phyloP scores from a whole-genome alignment of 1,140 invertebrate genomes.

The Zaprionus nigranus region DNA sequence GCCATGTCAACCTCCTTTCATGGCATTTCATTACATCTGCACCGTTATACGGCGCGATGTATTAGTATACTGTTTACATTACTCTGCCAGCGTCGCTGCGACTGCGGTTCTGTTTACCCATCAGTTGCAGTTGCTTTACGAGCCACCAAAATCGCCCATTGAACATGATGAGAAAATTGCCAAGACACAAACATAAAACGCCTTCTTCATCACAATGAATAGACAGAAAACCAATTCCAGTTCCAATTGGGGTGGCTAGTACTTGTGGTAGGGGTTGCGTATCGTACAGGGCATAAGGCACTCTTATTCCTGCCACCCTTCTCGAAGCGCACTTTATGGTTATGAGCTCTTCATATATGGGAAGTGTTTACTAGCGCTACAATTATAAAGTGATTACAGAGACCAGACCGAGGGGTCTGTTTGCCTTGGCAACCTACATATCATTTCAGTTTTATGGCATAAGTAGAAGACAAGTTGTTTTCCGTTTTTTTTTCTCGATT shows the following conservation, averaged over 20 bases:
- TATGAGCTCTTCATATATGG: constrained; percentile 54
- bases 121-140: constrained; percentile 53
- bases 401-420: constrained; percentile 10
- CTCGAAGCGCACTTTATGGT: constrained; percentile 27
- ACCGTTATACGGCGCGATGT: constrained; percentile 23
- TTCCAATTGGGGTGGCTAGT: not conserved
- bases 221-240: constrained; percentile 45
- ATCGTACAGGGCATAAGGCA: not conserved
- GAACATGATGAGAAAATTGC: constrained; percentile 54
- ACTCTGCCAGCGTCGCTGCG: not conserved
- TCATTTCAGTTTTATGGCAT: constrained; percentile 14
- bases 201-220: constrained; percentile 59
- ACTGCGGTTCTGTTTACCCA: constrained; percentile 50
- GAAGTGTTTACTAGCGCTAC: constrained; percentile 56
- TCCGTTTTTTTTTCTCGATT: constrained; percentile 23
- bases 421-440: constrained; percentile 41
- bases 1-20: constrained; percentile 80
- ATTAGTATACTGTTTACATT: constrained; percentile 26
- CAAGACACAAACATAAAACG: constrained; percentile 57
- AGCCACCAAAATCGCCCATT: constrained; percentile 46
- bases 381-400: constrained; percentile 74
- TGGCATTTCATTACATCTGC: constrained; percentile 72
- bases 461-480: constrained; percentile 10
- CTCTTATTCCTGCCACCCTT: constrained; percentile 43
- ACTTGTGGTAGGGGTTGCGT: not conserved